Evolutionary conservation across 1,140 invertebrate genomes (phyloP).

Genomic region (Neocloeon triangulifer): DNA sequence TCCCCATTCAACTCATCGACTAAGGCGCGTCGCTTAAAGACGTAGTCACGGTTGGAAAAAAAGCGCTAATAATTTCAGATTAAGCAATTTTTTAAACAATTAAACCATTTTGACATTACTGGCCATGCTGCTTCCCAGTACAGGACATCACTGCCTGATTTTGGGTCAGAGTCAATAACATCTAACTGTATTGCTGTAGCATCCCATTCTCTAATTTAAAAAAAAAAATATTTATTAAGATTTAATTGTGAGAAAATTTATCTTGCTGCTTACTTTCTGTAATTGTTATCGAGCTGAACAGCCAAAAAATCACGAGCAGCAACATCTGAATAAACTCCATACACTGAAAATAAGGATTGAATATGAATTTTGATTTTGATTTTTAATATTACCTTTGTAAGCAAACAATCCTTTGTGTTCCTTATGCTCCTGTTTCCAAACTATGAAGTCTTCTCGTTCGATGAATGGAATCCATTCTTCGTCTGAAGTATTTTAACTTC

Average conservation of each 20-base stretch:
- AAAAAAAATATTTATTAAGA: too few species aligned
- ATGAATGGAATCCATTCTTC: conserved; percentile 55
- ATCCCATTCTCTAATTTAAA: conserved; percentile 66
- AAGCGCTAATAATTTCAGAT: conserved; percentile 26
- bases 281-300: conserved; percentile 56
- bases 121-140: conserved; percentile 81
- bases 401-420: conserved; percentile 37
- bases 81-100: background rate
- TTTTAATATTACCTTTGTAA: conserved; percentile 39
- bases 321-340: conserved; percentile 55
- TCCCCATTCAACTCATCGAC: conserved; percentile 26
- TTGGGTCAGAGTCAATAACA: conserved; percentile 38
- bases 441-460: conserved; percentile 50
- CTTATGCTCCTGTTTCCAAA: conserved; percentile 51
- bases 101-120: conserved; percentile 19
- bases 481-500: conserved; percentile 13
- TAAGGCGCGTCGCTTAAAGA: conserved; percentile 50
- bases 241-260: too few species aligned
- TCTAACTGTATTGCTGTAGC: conserved; percentile 42
- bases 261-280: too few species aligned
- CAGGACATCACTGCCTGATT: conserved; percentile 36
- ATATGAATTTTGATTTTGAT: conserved; percentile 3
- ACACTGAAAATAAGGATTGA: conserved; percentile 27
- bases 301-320: conserved; percentile 54
- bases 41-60: conserved; percentile 70